Evolutionary conservation across 1,140 invertebrate species (phyloP).

Genomic region (Pachyrhynchus sulphureomaculatus): DNA sequence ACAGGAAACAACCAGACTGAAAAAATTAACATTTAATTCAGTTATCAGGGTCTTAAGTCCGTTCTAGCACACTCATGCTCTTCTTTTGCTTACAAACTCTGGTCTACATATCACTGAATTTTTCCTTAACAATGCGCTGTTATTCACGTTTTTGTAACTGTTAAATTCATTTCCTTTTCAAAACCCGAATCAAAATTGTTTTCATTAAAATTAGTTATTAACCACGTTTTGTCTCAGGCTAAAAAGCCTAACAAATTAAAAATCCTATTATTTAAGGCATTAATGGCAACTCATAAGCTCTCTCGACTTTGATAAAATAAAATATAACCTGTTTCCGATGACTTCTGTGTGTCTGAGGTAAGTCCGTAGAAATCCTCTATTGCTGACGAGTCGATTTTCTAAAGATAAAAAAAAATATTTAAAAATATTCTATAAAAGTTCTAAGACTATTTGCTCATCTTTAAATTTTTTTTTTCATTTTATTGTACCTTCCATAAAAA

Average conservation of each 20-base stretch:
- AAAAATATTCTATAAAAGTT: background rate
- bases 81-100: too few species aligned
- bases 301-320: constrained; percentile 98
- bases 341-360: constrained; percentile 97
- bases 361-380: constrained; percentile 99
- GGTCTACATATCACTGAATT: too few species aligned
- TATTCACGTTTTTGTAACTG: too few species aligned
- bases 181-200: too few species aligned
- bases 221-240: background rate
- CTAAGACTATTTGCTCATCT: too few species aligned
- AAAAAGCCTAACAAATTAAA: background rate
- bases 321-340: constrained; percentile 99
- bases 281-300: constrained; percentile 48
- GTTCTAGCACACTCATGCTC: too few species aligned
- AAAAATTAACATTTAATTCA: too few species aligned
- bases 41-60: too few species aligned
- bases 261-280: constrained; percentile 35
- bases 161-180: background rate
- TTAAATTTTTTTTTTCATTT: too few species aligned
- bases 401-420: constrained; percentile 48
- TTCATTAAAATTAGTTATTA: background rate
- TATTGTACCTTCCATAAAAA: too few species aligned
- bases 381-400: constrained; percentile 98
- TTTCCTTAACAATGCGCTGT: too few species aligned
- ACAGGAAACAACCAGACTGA: too few species aligned